Conservation (phyloP, 2,797 vertebrate genomes). For the Basileuterus tristriatus region DNA sequence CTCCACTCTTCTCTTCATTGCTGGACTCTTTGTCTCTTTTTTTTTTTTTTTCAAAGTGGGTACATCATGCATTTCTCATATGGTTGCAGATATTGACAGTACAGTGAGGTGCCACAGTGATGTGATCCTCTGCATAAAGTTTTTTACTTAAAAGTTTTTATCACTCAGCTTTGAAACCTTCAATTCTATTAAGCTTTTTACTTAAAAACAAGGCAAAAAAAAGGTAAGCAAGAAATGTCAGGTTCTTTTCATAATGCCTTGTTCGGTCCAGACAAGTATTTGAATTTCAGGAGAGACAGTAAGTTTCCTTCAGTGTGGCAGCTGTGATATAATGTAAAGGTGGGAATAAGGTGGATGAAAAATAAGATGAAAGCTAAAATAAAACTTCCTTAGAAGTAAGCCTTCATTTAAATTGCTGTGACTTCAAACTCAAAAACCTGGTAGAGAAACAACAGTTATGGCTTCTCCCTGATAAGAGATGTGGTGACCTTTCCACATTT, state of each 20-base stretch:
- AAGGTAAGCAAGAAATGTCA: not conserved
- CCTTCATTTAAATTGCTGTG: not conserved
- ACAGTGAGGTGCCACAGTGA: not conserved
- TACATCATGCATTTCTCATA: not conserved
- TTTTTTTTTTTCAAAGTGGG: not conserved
- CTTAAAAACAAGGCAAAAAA: not conserved
- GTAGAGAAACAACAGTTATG: not conserved
- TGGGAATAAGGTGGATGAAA: not conserved
- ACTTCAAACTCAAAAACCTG: not conserved
- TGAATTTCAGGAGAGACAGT: not conserved
- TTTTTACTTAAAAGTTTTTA: not conserved
- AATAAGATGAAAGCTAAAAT: not conserved
- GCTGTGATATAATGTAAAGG: not conserved
- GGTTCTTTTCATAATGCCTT: not conserved
- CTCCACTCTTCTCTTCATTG: not conserved
- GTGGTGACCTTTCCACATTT: not conserved
- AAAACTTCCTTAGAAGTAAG: not conserved
- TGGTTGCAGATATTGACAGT: not conserved
- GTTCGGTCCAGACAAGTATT: not conserved
- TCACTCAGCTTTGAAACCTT: not conserved
- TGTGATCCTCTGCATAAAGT: not conserved
- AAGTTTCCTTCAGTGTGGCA: not conserved
- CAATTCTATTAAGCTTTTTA: not conserved
- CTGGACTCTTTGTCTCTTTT: not conserved
- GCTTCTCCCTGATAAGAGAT: not conserved